phyloP scores from a whole-genome alignment of 2,113 vertebrate genomes.

The Leptosomus discolor region DNA sequence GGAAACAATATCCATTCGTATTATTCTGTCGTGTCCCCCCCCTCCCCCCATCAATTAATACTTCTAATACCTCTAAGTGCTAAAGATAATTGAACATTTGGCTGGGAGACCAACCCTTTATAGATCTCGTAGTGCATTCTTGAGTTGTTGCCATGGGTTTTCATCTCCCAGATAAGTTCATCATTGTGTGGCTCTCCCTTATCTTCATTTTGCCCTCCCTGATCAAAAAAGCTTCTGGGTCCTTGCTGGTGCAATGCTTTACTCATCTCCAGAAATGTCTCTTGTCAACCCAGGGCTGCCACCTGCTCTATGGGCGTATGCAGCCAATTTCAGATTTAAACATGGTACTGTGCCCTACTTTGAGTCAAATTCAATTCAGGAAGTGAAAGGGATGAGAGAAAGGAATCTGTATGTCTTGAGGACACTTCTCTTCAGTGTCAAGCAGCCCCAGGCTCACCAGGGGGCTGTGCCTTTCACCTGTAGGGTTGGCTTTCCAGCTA shows the following conservation, averaged over 20 bases:
- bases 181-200: neutral
- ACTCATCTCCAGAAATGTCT: neutral
- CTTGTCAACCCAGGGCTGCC: neutral
- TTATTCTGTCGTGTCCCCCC: too few relatives aligned
- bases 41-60: neutral
- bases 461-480: neutral
- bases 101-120: neutral
- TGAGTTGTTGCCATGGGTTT: neutral
- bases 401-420: neutral
- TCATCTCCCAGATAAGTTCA: neutral
- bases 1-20: neutral
- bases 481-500: neutral
- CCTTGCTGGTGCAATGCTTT: neutral
- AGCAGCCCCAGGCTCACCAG: neutral
- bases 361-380: neutral
- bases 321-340: slow-evolving; percentile 16
- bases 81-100: neutral
- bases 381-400: neutral
- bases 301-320: neutral
- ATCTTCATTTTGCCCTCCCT: neutral
- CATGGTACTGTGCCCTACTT: neutral
- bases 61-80: neutral
- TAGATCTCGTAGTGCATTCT: neutral
- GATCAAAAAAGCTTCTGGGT: neutral
- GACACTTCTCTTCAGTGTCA: neutral